Percentiles rank a stretch among this genome's conserved stretches.
Conservation (phyloP, 2,797 vertebrate genomes). For the Psittacula derbiana region DNA sequence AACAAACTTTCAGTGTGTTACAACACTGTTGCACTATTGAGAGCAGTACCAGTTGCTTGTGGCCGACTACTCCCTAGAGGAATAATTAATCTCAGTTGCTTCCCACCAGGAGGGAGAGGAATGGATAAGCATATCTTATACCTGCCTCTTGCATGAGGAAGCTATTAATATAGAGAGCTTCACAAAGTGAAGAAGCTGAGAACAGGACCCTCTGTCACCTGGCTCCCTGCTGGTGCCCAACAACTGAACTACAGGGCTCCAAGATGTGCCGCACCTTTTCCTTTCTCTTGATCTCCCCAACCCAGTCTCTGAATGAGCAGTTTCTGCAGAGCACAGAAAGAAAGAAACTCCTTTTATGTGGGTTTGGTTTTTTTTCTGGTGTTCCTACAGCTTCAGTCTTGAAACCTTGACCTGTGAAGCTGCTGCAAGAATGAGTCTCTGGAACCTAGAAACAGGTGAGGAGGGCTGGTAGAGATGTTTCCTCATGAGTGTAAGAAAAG, state of each 20-base stretch:
- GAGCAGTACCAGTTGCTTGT: neutral
- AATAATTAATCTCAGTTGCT: neutral
- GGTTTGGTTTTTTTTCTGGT: neutral
- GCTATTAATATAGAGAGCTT: neutral
- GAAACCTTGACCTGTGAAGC: neutral
- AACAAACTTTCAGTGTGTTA: neutral
- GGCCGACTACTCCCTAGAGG: neutral
- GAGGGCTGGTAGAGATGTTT: neutral
- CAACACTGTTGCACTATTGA: neutral
- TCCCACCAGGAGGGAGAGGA: neutral
- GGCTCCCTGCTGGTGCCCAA: neutral
- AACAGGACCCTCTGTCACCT: neutral
- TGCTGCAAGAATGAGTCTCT: neutral
- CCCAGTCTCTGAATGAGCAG: neutral
- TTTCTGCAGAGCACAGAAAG: neutral
- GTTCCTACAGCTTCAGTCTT: neutral
- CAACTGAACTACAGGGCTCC: neutral
- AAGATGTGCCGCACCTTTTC: fast-evolving
- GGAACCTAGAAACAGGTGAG: neutral
- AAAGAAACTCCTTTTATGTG: neutral
- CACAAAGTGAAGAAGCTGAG: neutral
- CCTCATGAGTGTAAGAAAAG: neutral
- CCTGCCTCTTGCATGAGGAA: neutral
- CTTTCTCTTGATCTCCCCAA: neutral
- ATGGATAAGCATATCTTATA: neutral